Evolutionary conservation across 2,888 invertebrate species (phyloP).

Genomic region (Brachyptera risi): DNA sequence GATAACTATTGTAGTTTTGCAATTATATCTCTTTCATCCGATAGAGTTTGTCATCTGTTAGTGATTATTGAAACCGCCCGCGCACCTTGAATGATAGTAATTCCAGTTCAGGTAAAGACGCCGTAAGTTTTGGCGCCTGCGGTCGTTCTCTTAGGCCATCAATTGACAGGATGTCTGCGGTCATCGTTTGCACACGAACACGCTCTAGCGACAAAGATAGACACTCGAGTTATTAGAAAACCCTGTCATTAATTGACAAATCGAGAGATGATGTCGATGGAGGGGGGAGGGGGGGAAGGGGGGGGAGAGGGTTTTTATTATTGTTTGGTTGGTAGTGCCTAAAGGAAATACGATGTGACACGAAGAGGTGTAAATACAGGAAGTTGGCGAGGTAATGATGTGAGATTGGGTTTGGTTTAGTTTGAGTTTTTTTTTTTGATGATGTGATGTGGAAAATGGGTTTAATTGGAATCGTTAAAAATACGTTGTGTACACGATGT

Average conservation of each 20-base stretch:
- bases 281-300: not conserved
- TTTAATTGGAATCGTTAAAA: too few relatives aligned
- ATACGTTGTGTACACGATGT: too few relatives aligned
- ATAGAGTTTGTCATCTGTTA: not conserved
- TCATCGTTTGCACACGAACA: not conserved
- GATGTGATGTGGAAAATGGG: too few relatives aligned
- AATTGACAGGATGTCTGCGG: constrained; percentile 8
- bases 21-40: constrained; percentile 3
- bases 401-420: too few relatives aligned
- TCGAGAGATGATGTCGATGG: not conserved
- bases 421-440: too few relatives aligned
- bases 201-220: not conserved
- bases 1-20: not conserved
- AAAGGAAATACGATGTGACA: not conserved
- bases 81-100: not conserved
- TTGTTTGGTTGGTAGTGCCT: not conserved
- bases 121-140: not conserved
- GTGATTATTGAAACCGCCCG: not conserved
- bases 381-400: too few relatives aligned
- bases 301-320: not conserved
- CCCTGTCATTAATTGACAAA: constrained; percentile 1
- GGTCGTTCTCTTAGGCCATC: not conserved
- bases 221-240: too few relatives aligned
- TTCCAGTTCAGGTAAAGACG: not conserved
- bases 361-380: not conserved